phyloP scores from a whole-genome alignment of 64 coral and sea anemone species.

The Pocillopora damicornis region DNA sequence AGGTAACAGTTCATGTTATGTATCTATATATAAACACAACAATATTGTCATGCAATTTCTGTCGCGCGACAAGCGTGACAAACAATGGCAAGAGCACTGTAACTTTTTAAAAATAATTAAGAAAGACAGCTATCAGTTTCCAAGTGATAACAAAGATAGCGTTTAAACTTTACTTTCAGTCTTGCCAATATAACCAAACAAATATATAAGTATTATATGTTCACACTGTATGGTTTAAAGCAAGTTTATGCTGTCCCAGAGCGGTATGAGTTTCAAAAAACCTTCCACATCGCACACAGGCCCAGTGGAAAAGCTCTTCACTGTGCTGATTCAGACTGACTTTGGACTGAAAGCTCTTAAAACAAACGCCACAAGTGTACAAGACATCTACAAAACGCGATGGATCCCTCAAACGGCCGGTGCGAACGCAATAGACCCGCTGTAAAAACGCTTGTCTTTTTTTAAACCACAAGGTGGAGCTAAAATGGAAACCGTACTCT shows the following conservation, averaged over 20 bases:
- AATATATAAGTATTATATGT: background rate
- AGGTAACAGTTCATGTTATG: no score
- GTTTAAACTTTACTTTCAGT: background rate
- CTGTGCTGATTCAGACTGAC: slow-evolving; percentile 84
- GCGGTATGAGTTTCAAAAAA: slow-evolving; percentile 90
- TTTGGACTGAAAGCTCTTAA: slow-evolving; percentile 73
- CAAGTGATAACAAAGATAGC: background rate
- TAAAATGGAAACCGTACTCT: slow-evolving; percentile 46
- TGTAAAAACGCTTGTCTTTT: slow-evolving; percentile 27
- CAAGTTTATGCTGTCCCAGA: slow-evolving; percentile 80
- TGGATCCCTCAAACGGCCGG: slow-evolving; percentile 21
- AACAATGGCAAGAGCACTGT: background rate
- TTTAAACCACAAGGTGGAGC: slow-evolving; percentile 35
- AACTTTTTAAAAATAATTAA: background rate
- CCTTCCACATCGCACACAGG: slow-evolving; percentile 78
- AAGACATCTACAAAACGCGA: background rate
- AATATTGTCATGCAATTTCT: background rate
- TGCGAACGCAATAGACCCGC: slow-evolving; percentile 58
- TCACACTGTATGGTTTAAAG: slow-evolving; percentile 48
- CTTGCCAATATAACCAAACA: background rate
- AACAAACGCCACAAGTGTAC: slow-evolving; percentile 89
- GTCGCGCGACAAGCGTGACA: no score
- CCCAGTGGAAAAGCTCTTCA: slow-evolving; percentile 90
- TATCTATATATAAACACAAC: no score
- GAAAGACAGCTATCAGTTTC: no score